Evolutionary conservation across 2,888 invertebrate species (phyloP), one percentile per base, ranked within the genome.

Genomic region (Conistra vaccinii): DNA sequence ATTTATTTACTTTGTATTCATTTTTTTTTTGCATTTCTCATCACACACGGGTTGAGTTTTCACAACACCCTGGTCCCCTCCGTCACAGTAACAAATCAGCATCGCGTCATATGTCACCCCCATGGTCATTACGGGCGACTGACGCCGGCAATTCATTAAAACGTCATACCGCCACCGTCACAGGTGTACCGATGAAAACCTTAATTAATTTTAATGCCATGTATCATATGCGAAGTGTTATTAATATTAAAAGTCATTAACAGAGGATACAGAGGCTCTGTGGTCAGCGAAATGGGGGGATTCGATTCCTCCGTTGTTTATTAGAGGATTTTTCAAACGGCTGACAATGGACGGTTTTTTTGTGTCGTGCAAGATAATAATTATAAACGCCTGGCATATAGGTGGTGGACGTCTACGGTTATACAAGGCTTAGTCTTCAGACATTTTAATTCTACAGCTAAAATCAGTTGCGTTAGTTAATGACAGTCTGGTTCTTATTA

Each of bases 91-190:
- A 93, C 92, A 93, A 92, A 92, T 93, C 92, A 90, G 91, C 85
- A 90, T 90, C 86, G 89, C 90, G 85, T 90, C 90, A 91, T 88
- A 89, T 91, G 91, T 89, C 91, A 89, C 89, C 90, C 89, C 87
- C 80, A 76, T 82, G 90, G 91, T 93, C 93, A 92, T 94, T 93
- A 93, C 88, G 87, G 79, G 67, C 83, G 80, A 83, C 75, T 89
- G 89, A 89, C 87, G 89, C 87, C 90, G 87, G 87, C 90, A 90
- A 94, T 95, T 94, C 94, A 95, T 95, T 93, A 93, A 90, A 92
- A 91, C 86, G 91, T 92, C 92, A 94, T 92, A 92, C 91, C 85
- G 90, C 85, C 90, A 87, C 88, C 80, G 91, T 87, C 91, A 89
- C 94, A 95, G 94, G 94, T 94, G 94, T 89, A 87, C 83, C 87